Base-by-base conservation (phyloP, 2,888 invertebrate species). In the Chrysolina oricalcia region DNA sequence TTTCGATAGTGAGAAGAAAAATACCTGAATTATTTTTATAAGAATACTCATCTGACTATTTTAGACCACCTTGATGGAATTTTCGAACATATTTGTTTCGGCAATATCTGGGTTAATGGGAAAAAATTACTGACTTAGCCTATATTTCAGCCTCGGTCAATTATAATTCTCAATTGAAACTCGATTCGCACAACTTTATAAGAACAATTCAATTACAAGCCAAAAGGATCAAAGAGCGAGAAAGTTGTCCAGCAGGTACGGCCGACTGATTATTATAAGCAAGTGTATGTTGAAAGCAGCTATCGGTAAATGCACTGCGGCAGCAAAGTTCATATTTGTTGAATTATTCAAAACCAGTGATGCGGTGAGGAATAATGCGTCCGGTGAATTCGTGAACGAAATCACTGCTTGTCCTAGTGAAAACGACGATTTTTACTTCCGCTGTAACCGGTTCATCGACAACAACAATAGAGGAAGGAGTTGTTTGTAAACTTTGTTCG, bases 371-470 rank as follows among this genome's bases (percentile, higher is more conserved):
- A 59, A 59, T 59, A 27, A 59, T 59, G 59, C 59, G 59, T 59
- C 23, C 59, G 59, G 59, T 59, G 59, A 35, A 59, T 59, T 35
- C 15, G 59, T 59, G 35, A 59, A 59, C 27, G 59, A 59, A 59
- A 59, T 59, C 35, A 35, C 27, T 5, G 59, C 27, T 59, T 43
- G 11, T 53, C 53, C 19, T 53, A 53, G 4, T 53, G 53, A 53
- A 53, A 53, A 53, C 59, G n/a, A 35, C 35, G 59, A 59, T 15
- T 59, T 59, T 59, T 59, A 59, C 59, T 59, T 59, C 59, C 59
- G 23, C 27, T 19, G 59, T 13, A 15, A 59, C 15, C 59, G 15
- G 59, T 59, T 35, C 59, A 53, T 53, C 53, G 9, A n/a, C 23
- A 27, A n/a, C 23, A 27, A 59, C 27, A n/a, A 27, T 27, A 59